Percentiles rank a stretch among this genome's conserved stretches.
Evolutionary conservation across 2,797 vertebrate genomes (phyloP).

Genomic region (Phalloptychus januarius): DNA sequence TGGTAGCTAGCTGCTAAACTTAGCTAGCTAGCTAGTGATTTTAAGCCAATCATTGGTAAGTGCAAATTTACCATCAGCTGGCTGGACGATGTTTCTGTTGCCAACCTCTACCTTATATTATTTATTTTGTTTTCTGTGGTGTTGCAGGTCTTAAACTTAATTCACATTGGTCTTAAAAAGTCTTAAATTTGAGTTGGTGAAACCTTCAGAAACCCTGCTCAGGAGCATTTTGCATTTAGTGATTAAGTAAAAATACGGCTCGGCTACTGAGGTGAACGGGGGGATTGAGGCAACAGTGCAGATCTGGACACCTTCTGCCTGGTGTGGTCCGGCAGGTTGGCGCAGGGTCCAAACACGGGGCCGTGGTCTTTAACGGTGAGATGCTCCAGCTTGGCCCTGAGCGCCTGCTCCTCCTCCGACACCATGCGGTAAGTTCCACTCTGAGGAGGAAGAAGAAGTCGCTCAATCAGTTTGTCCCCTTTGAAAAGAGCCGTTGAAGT

Average conservation of each 20-base stretch:
- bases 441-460: conserved; percentile 62
- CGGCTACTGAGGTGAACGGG: background rate
- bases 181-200: too few relatives aligned
- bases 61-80: too few relatives aligned
- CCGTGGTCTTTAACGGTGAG: conserved; percentile 96
- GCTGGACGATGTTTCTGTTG: too few relatives aligned
- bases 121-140: too few relatives aligned
- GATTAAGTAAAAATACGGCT: background rate
- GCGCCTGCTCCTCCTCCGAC: conserved; percentile 94
- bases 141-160: too few relatives aligned
- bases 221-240: background rate
- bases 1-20: too few relatives aligned
- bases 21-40: too few relatives aligned
- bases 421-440: conserved; percentile 93
- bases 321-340: conserved; percentile 89
- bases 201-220: too few relatives aligned
- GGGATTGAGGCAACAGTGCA: background rate
- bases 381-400: conserved; percentile 90
- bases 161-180: too few relatives aligned
- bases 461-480: background rate
- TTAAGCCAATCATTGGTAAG: too few relatives aligned
- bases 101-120: too few relatives aligned
- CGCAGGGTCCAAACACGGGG: conserved; percentile 86
- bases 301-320: conserved; percentile 88
- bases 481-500: background rate